These are phyloP conservation scores for Clivina fossor DNA, from an alignment of 2,888 invertebrate species.

Conservation along the genomic window DNA sequence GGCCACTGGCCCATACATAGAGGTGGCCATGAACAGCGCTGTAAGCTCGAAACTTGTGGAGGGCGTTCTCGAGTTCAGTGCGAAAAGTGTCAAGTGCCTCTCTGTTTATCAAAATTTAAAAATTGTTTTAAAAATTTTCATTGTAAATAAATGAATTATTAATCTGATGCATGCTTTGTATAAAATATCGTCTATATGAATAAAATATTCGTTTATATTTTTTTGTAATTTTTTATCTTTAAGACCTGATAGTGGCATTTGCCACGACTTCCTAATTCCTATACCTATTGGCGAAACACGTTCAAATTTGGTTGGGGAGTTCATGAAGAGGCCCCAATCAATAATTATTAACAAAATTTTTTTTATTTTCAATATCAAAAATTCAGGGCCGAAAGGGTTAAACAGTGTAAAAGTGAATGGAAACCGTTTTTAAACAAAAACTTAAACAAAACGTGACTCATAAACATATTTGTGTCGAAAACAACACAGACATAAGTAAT, in stretches of 20 bases:
- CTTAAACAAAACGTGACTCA: too few species aligned
- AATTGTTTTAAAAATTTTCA: slow-evolving; percentile 28
- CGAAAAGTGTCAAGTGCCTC: slow-evolving; percentile 18
- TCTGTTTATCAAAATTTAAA: slow-evolving; percentile 21
- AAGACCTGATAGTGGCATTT: slow-evolving; percentile 11
- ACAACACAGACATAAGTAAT: too few species aligned
- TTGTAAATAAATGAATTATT: slow-evolving; percentile 12
- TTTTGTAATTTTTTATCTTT: slow-evolving; percentile 3
- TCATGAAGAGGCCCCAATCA: slow-evolving; percentile 2
- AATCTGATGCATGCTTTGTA: slow-evolving; percentile 2
- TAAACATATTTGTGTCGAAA: too few species aligned
- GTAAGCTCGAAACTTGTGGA: slow-evolving; percentile 20
- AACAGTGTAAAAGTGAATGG: too few species aligned
- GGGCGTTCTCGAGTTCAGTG: slow-evolving; percentile 18
- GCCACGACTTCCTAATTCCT: slow-evolving; percentile 5
- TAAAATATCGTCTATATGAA: slow-evolving; percentile 3
- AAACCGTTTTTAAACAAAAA: too few species aligned
- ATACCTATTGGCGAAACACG: slow-evolving; percentile 1
- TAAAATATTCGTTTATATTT: slow-evolving; percentile 7
- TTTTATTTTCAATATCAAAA: too few species aligned
- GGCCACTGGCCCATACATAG: too few species aligned
- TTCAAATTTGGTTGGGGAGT: slow-evolving; percentile 6
- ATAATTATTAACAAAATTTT: slow-evolving; percentile 7
- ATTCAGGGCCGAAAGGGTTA: too few species aligned
- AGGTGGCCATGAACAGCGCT: too few species aligned